Base-by-base conservation (phyloP, 2,888 invertebrate species). In the Amiota minor region DNA sequence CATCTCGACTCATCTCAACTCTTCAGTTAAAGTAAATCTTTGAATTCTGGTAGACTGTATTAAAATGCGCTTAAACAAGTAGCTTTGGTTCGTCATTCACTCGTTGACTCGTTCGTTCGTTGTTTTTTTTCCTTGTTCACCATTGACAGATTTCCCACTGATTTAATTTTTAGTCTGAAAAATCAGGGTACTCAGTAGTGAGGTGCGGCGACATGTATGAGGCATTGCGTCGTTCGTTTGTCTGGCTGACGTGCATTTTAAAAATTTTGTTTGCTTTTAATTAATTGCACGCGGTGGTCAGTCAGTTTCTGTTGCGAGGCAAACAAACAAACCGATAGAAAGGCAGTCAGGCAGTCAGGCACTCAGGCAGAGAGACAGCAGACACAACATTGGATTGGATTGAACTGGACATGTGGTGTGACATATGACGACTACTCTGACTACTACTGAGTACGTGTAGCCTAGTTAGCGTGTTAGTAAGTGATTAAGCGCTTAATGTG, bases 241-340 rank as follows among this genome's bases (percentile, higher is more conserved):
- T 62, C 62, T 18, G 61, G 47, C 67, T 59, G 78, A 81, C 84
- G 86, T 79, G 82, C 79, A 85, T 78, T 85, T 78, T 79, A 79
- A 81, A 86, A 85, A 35, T 35, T 85, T 85, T 81, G 85, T 85
- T 85, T 86, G 86, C 82, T 84, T 85, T 86, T 86, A 86, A 86
- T 85, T 85, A 85, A 85, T 85, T 83, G 84, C 85, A 85, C 79
- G 85, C 80, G 82, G 35, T 35, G 35, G 86, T 78, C 77, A 78
- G 50, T 49, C 50, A 35, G 35, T 18, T 20, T 68, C 53, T 23
- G 75, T 45, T 9, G 49, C 50, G 9, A 50, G 11, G 3, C 45
- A 23, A 35, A 9, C 56, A 35, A 47, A 46, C 47, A 47, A 16
- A n/a, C 46, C 16, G 8, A 45, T 20, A 75, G 75, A 72, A 67